Conservation (phyloP, 2,888 invertebrate genomes). For the Poecilobothrus nobilitatus region DNA sequence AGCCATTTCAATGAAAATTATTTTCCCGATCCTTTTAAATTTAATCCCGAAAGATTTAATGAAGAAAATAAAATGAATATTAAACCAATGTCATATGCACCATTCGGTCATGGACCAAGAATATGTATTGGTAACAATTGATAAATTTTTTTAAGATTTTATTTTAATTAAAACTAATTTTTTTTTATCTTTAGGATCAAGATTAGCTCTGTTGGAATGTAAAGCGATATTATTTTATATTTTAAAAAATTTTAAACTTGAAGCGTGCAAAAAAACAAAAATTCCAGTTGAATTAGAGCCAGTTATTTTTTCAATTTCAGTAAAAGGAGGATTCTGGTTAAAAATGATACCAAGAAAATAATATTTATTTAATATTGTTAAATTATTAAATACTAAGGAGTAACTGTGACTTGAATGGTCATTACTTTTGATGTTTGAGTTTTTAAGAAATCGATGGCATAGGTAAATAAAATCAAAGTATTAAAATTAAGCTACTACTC, state of each 20-base stretch:
- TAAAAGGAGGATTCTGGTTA: constrained; percentile 37
- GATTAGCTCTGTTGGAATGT: constrained; percentile 39
- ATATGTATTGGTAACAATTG: constrained; percentile 56
- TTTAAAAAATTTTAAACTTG: constrained; percentile 32
- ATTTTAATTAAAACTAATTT: too few relatives aligned
- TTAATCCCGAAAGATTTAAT: constrained; percentile 52
- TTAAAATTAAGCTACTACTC: too few relatives aligned
- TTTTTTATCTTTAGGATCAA: constrained; percentile 27
- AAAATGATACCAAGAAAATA: constrained; percentile 40
- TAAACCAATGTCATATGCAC: constrained; percentile 45
- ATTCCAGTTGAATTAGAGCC: constrained; percentile 31
- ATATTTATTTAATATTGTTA: too few relatives aligned
- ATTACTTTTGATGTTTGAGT: too few relatives aligned
- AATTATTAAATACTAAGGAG: too few relatives aligned
- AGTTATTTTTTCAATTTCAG: constrained; percentile 29
- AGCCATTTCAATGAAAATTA: constrained; percentile 48
- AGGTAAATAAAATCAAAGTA: too few relatives aligned
- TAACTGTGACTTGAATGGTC: too few relatives aligned
- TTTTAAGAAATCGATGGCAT: too few relatives aligned
- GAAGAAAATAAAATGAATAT: constrained; percentile 50
- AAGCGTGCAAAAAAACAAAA: constrained; percentile 29
- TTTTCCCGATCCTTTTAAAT: constrained; percentile 49
- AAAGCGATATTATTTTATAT: constrained; percentile 37
- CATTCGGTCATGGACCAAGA: constrained; percentile 53
- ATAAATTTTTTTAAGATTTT: too few relatives aligned